These are phyloP conservation scores for Dicentrarchus labrax DNA, from an alignment of 2,113 vertebrate species.

Conservation along the genomic window DNA sequence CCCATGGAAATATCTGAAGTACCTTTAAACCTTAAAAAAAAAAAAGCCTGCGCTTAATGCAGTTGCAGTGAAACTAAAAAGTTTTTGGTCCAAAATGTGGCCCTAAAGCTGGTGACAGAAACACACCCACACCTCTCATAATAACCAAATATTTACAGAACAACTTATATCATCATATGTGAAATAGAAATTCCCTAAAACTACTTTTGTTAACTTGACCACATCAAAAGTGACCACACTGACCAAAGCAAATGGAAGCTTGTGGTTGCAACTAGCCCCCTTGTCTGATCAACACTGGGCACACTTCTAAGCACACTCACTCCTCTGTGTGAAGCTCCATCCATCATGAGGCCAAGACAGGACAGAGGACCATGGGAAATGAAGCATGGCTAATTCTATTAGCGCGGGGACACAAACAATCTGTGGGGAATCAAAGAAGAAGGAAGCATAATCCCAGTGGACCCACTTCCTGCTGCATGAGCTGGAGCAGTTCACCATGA, in stretches of 20 bases:
- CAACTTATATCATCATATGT: background rate
- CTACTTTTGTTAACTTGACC: slow-evolving; percentile 36
- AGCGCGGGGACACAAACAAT: slow-evolving; percentile 81
- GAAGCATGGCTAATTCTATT: slow-evolving; percentile 86
- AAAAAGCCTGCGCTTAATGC: background rate
- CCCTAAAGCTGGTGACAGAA: background rate
- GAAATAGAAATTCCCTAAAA: background rate
- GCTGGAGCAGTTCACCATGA: slow-evolving; percentile 67
- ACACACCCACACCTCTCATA: background rate
- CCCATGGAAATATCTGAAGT: slow-evolving; percentile 5
- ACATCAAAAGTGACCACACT: slow-evolving; percentile 42
- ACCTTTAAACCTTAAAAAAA: background rate
- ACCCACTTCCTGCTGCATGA: slow-evolving; percentile 73
- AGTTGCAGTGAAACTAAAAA: background rate
- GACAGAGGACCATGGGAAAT: slow-evolving; percentile 83
- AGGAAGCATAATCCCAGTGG: slow-evolving; percentile 73
- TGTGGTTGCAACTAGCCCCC: slow-evolving; percentile 38
- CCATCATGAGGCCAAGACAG: slow-evolving; percentile 78
- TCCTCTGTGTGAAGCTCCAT: slow-evolving; percentile 74
- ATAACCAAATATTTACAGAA: background rate
- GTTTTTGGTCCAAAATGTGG: background rate
- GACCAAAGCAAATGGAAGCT: slow-evolving; percentile 66
- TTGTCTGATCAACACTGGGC: slow-evolving; percentile 73
- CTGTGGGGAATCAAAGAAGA: slow-evolving; percentile 82
- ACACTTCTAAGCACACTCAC: slow-evolving; percentile 75